phyloP scores from a whole-genome alignment of 1,140 invertebrate genomes.

The Philopotamus ludificatus region DNA sequence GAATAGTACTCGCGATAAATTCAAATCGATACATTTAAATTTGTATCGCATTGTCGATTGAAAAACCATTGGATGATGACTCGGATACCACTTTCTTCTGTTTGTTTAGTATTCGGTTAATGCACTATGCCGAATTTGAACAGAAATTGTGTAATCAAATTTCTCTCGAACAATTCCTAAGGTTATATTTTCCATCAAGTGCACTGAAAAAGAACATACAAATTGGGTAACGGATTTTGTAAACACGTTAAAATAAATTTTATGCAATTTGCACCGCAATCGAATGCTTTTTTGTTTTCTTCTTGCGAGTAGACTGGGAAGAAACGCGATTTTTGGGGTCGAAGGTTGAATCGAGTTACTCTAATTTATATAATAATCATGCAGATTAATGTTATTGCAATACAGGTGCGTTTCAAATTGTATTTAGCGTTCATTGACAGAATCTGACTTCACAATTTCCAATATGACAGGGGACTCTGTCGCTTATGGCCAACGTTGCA shows the following conservation, averaged over 20 bases:
- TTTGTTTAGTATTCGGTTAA: slow-evolving; percentile 4
- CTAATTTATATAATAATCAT: no score
- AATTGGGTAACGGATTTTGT: no score
- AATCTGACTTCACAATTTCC: slow-evolving; percentile 26
- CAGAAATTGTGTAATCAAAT: background rate
- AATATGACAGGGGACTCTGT: slow-evolving; percentile 23
- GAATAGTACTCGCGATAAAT: no score
- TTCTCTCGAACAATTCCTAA: background rate
- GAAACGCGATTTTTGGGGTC: no score
- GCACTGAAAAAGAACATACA: no score
- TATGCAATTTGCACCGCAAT: background rate
- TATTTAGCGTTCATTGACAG: slow-evolving; percentile 31
- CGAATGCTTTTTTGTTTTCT: no score
- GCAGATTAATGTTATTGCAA: slow-evolving; percentile 21
- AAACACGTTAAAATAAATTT: no score
- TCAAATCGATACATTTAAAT: background rate
- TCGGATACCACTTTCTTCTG: slow-evolving; percentile 14
- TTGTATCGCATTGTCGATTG: background rate
- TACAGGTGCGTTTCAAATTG: slow-evolving; percentile 30
- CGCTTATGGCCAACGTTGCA: slow-evolving; percentile 13
- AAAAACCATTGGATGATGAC: no score
- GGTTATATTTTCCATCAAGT: no score
- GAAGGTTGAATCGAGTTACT: no score
- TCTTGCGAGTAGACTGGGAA: no score
- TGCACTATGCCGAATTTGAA: background rate